These are phyloP conservation scores for Pogonomyrmex californicus DNA, from an alignment of 1,140 invertebrate genomes.

Conservation along the genomic window DNA sequence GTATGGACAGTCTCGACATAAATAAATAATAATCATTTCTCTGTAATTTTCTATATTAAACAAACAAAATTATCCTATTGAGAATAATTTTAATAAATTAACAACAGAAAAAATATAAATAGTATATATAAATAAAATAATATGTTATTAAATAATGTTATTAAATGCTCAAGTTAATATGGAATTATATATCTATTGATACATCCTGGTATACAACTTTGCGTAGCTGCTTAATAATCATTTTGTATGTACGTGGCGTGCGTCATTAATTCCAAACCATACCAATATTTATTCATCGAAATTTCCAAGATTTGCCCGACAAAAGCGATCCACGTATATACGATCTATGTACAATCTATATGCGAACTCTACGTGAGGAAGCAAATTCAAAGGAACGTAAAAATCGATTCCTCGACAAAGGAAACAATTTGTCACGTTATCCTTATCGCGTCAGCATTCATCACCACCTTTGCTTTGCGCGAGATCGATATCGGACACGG, in stretches of 20 bases:
- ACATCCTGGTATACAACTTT: background rate
- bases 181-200: background rate
- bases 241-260: background rate
- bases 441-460: conserved; percentile 35
- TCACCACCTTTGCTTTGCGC: background rate
- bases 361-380: background rate
- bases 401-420: conserved; percentile 27
- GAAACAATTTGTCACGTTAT: conserved; percentile 38
- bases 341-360: background rate
- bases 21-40: background rate
- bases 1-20: background rate
- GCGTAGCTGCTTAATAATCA: conserved; percentile 1
- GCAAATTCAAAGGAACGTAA: background rate
- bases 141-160: background rate
- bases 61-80: background rate
- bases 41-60: background rate
- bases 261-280: background rate
- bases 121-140: background rate
- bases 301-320: background rate
- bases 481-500: conserved; percentile 17
- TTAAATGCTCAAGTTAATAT: background rate
- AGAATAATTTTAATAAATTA: background rate
- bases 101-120: background rate
- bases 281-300: background rate
- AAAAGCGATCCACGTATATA: background rate